These are phyloP conservation scores for Eclectus roratus DNA, from an alignment of 2,113 vertebrate species.

Conservation along the genomic window DNA sequence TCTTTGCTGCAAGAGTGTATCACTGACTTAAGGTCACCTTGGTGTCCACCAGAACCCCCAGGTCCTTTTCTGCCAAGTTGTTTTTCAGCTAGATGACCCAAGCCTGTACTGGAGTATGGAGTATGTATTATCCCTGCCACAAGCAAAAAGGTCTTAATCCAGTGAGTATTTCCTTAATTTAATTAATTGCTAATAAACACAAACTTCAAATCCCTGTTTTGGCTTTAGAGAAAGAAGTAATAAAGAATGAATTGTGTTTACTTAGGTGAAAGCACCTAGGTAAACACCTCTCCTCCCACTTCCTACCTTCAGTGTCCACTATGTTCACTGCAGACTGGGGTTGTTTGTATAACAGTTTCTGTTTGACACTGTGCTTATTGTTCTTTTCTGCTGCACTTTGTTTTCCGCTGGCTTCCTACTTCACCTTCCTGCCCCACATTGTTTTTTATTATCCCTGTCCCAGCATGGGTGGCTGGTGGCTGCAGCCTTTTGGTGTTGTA, in stretches of 20 bases:
- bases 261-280: background rate
- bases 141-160: background rate
- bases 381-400: background rate
- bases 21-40: background rate
- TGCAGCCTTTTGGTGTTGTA: background rate
- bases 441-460: background rate
- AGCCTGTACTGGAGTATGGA: background rate
- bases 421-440: background rate
- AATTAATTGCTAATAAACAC: background rate
- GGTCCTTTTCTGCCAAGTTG: background rate
- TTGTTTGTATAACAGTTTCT: background rate
- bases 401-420: background rate
- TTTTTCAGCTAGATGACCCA: background rate
- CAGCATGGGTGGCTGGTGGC: background rate
- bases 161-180: background rate
- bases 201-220: background rate
- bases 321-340: background rate
- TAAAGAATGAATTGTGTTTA: background rate
- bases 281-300: background rate
- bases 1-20: background rate
- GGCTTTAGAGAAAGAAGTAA: background rate
- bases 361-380: background rate
- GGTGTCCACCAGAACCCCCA: background rate
- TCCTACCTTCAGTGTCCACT: background rate
- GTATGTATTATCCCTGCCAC: background rate